These are phyloP conservation scores for Ambastaia sidthimunki DNA, from an alignment of 2,797 vertebrate genomes.

Conservation along the genomic window DNA sequence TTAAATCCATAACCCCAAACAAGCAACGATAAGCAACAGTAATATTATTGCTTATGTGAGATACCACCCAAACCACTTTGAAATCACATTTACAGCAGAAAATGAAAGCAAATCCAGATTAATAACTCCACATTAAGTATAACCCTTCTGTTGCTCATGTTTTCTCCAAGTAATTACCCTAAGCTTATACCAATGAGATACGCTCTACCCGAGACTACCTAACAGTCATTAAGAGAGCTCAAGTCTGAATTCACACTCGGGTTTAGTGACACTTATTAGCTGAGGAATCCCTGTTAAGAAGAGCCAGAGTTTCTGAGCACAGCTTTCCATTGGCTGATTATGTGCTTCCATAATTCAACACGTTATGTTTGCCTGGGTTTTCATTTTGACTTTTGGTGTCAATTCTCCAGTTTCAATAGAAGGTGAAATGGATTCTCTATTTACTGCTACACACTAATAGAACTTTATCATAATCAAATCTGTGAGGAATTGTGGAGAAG, in stretches of 20 bases:
- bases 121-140: conserved; percentile 55
- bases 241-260: conserved; percentile 77
- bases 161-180: conserved; percentile 69
- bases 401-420: conserved; percentile 77
- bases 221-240: conserved; percentile 76
- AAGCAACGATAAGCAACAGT: neutral
- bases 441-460: conserved; percentile 75
- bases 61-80: neutral
- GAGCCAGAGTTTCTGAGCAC: conserved; percentile 64
- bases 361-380: conserved; percentile 73
- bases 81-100: neutral
- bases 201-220: conserved; percentile 64
- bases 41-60: neutral
- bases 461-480: conserved; percentile 81
- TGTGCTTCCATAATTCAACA: conserved; percentile 79
- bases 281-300: conserved; percentile 75
- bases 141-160: conserved; percentile 62
- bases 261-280: conserved; percentile 75
- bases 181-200: conserved; percentile 73
- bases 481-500: conserved; percentile 54
- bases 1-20: too few species aligned
- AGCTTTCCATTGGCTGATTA: conserved; percentile 77
- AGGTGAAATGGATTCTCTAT: conserved; percentile 75
- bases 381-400: conserved; percentile 69
- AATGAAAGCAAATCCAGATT: conserved; percentile 13